Base-by-base conservation (phyloP, 2,888 invertebrate genomes). In the Rhodophaea formosa region DNA sequence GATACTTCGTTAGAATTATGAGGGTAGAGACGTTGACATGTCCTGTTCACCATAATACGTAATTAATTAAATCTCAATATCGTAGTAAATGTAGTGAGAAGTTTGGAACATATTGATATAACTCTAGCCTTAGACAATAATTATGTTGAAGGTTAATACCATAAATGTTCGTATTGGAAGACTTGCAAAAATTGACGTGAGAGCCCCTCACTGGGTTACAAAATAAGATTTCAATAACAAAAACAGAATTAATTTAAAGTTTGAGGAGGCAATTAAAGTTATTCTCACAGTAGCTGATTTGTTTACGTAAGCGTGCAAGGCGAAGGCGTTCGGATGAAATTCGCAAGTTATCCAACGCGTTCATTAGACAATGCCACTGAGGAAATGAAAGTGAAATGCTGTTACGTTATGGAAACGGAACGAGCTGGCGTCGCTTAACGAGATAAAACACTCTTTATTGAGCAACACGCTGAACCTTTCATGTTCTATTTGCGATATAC, bases 381-480 rank as follows among this genome's bases (percentile, higher is more conserved):
- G 84, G 83, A 85, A 89, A 86, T 77, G 88, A 89, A 89, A 90
- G 88, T 86, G 81, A 84, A 87, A 86, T 86, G 85, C 77, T 77
- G 75, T 87, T 87, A 84, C 86, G 88, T 74, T 77, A 70, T 72
- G 74, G 81, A 78, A 78, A 79, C 83, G 79, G 76, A 82, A 79
- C 77, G 73, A 67, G 73, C 69, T 51, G 49, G 74, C 73, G 71
- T 72, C 74, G 70, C 71, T 76, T 75, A 68, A 63, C 66, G 67
- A 70, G 56, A 49, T 49, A 29, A 56, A 49, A 49, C 39, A 39
- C 49, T 29, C 39, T 54, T 49, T 43, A 56, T 49, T 49, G 43
- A 49, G 56, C 49, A 56, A 56, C 56, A 10, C 7, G 15, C 42
- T 51, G 14, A 44, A 54, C 47, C 14, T 46, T 46, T 56, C 47